phyloP scores from a whole-genome alignment of 64 coral and sea anemone species.

The Montipora cactus region DNA sequence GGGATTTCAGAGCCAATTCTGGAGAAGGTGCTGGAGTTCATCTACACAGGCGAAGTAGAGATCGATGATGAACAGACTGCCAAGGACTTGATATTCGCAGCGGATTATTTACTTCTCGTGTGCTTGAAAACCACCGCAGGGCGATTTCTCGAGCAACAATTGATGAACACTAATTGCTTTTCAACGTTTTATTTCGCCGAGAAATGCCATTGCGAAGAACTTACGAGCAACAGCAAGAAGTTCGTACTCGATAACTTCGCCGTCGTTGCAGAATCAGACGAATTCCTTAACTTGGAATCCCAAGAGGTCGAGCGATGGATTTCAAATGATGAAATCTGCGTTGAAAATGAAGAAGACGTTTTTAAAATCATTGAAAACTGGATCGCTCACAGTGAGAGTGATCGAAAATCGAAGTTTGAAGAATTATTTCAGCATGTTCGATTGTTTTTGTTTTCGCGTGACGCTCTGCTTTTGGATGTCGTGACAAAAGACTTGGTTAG shows the following conservation, averaged over 20 bases:
- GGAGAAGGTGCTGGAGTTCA: constrained; percentile 1
- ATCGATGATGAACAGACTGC: neutral
- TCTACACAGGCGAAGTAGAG: constrained; percentile 2
- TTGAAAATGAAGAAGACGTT: neutral
- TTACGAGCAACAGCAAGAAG: neutral
- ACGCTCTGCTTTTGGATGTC: neutral
- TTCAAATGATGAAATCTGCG: constrained; percentile 3
- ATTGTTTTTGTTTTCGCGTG: neutral
- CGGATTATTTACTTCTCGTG: constrained; percentile 22
- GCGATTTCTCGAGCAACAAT: neutral
- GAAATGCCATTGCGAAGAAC: neutral
- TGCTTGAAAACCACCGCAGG: neutral
- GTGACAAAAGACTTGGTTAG: neutral
- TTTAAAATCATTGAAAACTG: constrained; percentile 15
- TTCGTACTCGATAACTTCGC: constrained; percentile 1
- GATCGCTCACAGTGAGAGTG: neutral
- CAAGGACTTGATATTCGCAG: neutral
- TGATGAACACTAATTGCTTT: neutral
- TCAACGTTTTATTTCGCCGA: neutral
- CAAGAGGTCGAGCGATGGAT: neutral
- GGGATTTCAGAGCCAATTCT: neutral
- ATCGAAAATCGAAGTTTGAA: constrained; percentile 4
- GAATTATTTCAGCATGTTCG: constrained; percentile 5
- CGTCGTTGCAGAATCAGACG: neutral
- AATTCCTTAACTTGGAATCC: neutral